Evolutionary conservation across 2,113 vertebrate genomes (phyloP).

Genomic region (Lepisosteus oculatus): DNA sequence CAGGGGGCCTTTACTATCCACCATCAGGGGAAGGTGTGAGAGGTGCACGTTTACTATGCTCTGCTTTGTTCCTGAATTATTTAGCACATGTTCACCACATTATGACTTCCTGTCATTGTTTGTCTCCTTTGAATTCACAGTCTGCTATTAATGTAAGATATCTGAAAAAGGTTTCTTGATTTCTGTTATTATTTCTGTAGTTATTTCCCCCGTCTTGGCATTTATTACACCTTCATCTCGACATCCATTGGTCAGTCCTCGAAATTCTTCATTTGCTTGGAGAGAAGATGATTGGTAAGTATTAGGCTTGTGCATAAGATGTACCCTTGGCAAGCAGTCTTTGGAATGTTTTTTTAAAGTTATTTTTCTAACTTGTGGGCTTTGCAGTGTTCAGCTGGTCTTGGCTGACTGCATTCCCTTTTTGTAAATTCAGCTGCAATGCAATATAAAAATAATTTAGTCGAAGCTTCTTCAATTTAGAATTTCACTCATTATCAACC

Average conservation of each 20-base stretch:
- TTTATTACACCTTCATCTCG: conserved; percentile 88
- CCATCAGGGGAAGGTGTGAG: conserved; percentile 79
- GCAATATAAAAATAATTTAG: too few relatives aligned
- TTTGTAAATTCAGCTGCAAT: too few relatives aligned
- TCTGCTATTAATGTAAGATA: neutral
- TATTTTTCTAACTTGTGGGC: too few relatives aligned
- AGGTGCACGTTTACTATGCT: neutral
- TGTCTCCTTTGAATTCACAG: neutral
- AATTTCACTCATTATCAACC: too few relatives aligned
- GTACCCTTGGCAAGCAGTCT: neutral
- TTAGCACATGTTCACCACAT: neutral
- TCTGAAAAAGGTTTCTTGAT: conserved; percentile 5
- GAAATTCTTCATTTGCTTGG: conserved; percentile 83
- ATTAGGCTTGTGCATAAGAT: neutral
- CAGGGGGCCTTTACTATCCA: conserved; percentile 77
- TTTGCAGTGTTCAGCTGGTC: too few relatives aligned
- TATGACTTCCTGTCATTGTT: neutral
- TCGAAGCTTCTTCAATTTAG: too few relatives aligned
- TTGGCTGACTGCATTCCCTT: too few relatives aligned
- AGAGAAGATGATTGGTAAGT: conserved; percentile 83
- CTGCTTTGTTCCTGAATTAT: neutral
- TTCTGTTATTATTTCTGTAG: conserved; percentile 52
- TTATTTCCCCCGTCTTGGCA: conserved; percentile 92
- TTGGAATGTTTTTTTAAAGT: too few relatives aligned
- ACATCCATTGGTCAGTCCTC: conserved; percentile 86